Base-by-base conservation (phyloP, 2,888 invertebrate species). In the Oscheius sp. region DNA sequence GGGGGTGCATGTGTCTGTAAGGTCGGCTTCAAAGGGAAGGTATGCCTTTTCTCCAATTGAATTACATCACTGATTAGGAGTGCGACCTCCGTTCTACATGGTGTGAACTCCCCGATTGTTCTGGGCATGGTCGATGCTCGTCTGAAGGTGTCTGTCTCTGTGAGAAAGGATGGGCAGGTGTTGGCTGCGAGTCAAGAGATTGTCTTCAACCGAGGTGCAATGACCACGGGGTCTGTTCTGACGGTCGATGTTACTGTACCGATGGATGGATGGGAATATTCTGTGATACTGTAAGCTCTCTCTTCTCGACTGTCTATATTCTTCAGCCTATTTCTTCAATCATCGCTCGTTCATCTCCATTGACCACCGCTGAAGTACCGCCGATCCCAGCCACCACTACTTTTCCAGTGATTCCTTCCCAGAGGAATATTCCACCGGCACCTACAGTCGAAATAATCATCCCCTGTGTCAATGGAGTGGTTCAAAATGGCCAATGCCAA, bases 181-280 rank as follows among this genome's bases (percentile, higher is more conserved):
- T 80, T 12, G 75, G 76, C 43, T 88, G 86, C 72, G 80, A 84
- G 46, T 35, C 75, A 52, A 64, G 70, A 21, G 79, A 77, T 5
- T 84, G 84, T 43, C 76, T 77, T 90, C 92, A 97, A 90, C 94
- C 96, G 89, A 93, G 94, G 74, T 98, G 98, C 80, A 94, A 94
- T 0, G 93, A 93, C 6, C 95, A 96, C 89, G 98, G 98, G 12
- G 94, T 94, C 88, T 98, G 98, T 90, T 93, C 95, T 55, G 94
- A 94, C 87, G 97, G 97, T 58, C 76, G 56, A 25, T 98, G 98
- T 90, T 93, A 96, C 77, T 99, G 98, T 90, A 95, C 95, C 89
- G 94, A 95, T 88, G 98, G 98, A 5, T 99, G 95, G 95, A 94
- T 94, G 88, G 98, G 98, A 0, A 89, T 92, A 0, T 95, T 95